Percentiles rank a stretch among this genome's conserved stretches.
phyloP scores from a whole-genome alignment of 1,140 invertebrate species.

The Pogonus chalceus region DNA sequence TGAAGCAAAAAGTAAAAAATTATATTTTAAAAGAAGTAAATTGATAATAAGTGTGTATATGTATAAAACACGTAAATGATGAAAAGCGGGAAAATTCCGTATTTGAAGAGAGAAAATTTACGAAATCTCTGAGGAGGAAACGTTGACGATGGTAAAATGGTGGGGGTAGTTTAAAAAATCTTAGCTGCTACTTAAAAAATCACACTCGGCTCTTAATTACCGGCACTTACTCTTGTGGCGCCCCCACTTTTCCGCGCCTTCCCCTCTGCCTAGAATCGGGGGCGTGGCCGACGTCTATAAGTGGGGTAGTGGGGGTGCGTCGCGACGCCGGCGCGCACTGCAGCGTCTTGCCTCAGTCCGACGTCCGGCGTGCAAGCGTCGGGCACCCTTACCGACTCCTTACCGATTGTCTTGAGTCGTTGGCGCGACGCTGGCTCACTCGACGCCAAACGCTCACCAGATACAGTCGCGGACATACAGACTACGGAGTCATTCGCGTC shows the following conservation, averaged over 20 bases:
- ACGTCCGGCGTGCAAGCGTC: constrained; percentile 31
- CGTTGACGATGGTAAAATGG: neutral
- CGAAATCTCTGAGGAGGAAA: no score
- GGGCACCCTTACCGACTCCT: constrained; percentile 10
- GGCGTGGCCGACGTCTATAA: constrained; percentile 7
- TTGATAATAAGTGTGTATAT: no score
- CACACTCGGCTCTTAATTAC: constrained; percentile 33
- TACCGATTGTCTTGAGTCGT: neutral
- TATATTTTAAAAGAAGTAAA: no score
- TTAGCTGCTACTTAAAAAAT: constrained; percentile 34
- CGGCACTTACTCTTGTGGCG: constrained; percentile 18
- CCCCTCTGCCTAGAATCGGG: constrained; percentile 30
- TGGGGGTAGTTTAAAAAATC: constrained; percentile 26
- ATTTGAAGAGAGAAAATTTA: no score
- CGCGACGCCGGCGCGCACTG: constrained; percentile 27
- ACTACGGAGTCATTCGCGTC: neutral
- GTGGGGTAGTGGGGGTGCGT: constrained; percentile 19
- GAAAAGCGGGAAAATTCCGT: no score
- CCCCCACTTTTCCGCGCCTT: constrained; percentile 8
- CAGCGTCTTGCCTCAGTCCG: constrained; percentile 35
- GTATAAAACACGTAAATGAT: no score
- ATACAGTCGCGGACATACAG: neutral
- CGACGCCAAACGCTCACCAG: neutral
- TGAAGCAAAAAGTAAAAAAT: no score
- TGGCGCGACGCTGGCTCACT: neutral